Conservation (phyloP, 2,113 vertebrate species). For the Antigone vipio region DNA sequence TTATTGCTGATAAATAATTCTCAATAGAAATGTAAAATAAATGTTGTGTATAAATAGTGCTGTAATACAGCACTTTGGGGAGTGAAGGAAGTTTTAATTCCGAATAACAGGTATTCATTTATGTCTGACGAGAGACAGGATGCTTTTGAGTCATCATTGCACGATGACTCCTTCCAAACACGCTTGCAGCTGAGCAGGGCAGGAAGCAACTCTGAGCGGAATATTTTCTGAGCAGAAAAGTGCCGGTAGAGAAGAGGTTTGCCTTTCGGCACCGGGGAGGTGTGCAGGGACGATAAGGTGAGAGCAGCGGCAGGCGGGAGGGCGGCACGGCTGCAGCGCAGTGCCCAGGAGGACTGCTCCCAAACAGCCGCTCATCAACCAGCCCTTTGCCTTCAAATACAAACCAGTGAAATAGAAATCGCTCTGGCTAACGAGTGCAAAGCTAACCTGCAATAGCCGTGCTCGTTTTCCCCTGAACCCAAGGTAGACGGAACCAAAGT, state of each 20-base stretch:
- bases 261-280: neutral
- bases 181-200: neutral
- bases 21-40: neutral
- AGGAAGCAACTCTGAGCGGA: neutral
- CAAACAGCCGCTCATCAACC: fast-evolving
- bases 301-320: neutral
- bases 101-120: neutral
- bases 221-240: neutral
- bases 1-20: neutral
- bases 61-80: neutral
- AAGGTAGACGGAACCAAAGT: fast-evolving
- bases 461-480: neutral
- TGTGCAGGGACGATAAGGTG: neutral
- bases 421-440: fast-evolving
- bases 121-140: neutral
- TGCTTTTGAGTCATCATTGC: neutral
- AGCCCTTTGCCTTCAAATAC: neutral
- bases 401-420: neutral
- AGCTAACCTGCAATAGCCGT: fast-evolving
- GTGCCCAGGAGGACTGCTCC: neutral
- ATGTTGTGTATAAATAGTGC: neutral
- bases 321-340: neutral
- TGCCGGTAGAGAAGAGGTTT: neutral
- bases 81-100: neutral
- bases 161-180: neutral